Base-by-base conservation (phyloP, 1,140 invertebrate genomes). In the Homalodisca vitripennis region DNA sequence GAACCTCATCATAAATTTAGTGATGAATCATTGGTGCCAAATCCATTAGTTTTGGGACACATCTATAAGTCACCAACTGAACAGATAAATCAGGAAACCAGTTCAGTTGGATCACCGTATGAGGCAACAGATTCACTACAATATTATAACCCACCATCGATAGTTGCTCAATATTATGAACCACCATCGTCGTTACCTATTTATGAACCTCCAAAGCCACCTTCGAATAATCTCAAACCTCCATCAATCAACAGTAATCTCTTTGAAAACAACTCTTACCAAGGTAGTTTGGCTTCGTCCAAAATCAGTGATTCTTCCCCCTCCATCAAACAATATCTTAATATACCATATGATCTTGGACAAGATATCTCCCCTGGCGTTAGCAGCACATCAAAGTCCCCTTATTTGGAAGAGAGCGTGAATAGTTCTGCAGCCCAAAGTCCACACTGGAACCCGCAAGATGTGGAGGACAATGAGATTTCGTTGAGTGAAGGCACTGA, bases 401-500 rank as follows among this genome's bases (percentile, higher is more conserved):
- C 67, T 22, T 60, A 51, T 3, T 26, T 68, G 1, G 67, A 68
- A 22, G 41, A 66, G 2, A 47, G 32, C 29, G 26, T 34, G 6
- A n/a, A 34, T 10, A 68, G 51, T 34, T 57, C 46, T 10, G 29
- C 27, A 34, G 65, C 32, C 3, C 62, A 10, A 47, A 71, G n/a
- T 31, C 57, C 26, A n/a, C 34, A 67, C 51, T 66, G 48, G 30
- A 67, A 63, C n/a, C 62, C 30, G 26, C 41, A 67, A 30, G 64
- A 65, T 17, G 65, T 24, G 2, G 60, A 63, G 24, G 60, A 63
- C 30, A 63, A n/a, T 14, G 60, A 63, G n/a, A 31, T 32, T 32
- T 63, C 60, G 3, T 29, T 32, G 24, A 29, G 3, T 32, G 67
- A 66, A 26, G 26, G 34, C 32, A 12, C 66, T 17, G 71, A 76